These are phyloP conservation scores for Hirudo medicinalis DNA, from an alignment of 1,140 invertebrate species.

Conservation along the genomic window DNA sequence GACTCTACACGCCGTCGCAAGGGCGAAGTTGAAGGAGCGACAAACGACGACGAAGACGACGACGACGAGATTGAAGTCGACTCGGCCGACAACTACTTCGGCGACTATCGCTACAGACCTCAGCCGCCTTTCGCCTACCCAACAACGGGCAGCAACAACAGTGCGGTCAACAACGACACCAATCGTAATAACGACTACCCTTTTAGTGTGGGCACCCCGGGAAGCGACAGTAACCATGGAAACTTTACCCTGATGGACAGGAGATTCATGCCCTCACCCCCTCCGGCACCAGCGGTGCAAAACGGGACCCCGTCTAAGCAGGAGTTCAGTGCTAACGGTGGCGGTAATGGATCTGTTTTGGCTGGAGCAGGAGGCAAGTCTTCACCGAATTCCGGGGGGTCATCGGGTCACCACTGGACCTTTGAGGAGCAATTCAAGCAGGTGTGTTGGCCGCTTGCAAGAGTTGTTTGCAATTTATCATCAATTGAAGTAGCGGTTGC, in stretches of 20 bases:
- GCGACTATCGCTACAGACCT: no score
- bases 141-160: not conserved
- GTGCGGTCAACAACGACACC: not conserved
- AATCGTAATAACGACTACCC: not conserved
- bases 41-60: no score
- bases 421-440: slow-evolving; percentile 98
- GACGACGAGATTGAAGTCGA: no score
- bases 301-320: not conserved
- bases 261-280: slow-evolving; percentile 2
- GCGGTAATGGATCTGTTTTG: not conserved
- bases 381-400: not conserved
- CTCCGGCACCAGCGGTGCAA: not conserved
- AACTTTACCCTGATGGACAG: not conserved
- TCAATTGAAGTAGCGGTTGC: not conserved
- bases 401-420: slow-evolving; percentile 65
- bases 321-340: not conserved
- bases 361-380: not conserved
- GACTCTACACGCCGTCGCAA: no score
- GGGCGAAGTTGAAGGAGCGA: no score
- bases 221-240: not conserved
- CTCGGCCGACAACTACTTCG: no score
- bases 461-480: not conserved
- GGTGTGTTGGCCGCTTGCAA: slow-evolving; percentile 45
- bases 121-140: not conserved
- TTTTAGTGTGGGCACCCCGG: no score